phyloP scores from a whole-genome alignment of 2,797 vertebrate genomes.

The Tauraco hartlaubi region DNA sequence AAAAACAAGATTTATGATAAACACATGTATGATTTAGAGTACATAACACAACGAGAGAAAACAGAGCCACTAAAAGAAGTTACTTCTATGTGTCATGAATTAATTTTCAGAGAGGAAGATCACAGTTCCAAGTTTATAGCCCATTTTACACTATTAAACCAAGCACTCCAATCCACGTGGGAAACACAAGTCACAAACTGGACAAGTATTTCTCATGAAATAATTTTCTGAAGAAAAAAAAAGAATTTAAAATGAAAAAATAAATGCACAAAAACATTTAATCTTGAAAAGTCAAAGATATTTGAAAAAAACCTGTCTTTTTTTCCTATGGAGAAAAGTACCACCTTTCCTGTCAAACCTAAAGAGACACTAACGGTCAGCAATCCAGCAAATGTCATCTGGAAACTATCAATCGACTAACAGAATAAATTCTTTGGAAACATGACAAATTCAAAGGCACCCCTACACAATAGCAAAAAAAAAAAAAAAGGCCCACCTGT shows the following conservation, averaged over 20 bases:
- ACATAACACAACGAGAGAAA: not conserved
- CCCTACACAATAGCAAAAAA: not conserved
- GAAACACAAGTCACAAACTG: not conserved
- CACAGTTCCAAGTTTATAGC: not conserved
- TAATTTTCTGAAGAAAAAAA: not conserved
- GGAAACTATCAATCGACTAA: not conserved
- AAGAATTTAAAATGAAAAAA: not conserved
- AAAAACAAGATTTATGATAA: not conserved
- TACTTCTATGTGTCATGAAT: not conserved
- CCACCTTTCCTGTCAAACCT: not conserved
- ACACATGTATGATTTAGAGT: fast-evolving
- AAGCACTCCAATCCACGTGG: not conserved
- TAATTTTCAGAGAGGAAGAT: not conserved
- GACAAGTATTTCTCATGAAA: not conserved
- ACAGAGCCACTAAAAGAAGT: not conserved
- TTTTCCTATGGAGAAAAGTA: not conserved
- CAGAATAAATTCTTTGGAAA: not conserved
- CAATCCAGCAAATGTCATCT: not conserved
- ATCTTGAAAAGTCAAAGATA: not conserved
- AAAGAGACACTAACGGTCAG: not conserved
- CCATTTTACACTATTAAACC: not conserved
- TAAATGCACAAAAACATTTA: not conserved
- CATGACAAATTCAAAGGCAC: not conserved
- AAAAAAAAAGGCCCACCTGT: not conserved
- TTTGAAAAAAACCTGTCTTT: not conserved